Evolutionary conservation across 37 sponge, comb jelly and placozoan species (phyloP).

Genomic region (Spongilla lacustris): DNA sequence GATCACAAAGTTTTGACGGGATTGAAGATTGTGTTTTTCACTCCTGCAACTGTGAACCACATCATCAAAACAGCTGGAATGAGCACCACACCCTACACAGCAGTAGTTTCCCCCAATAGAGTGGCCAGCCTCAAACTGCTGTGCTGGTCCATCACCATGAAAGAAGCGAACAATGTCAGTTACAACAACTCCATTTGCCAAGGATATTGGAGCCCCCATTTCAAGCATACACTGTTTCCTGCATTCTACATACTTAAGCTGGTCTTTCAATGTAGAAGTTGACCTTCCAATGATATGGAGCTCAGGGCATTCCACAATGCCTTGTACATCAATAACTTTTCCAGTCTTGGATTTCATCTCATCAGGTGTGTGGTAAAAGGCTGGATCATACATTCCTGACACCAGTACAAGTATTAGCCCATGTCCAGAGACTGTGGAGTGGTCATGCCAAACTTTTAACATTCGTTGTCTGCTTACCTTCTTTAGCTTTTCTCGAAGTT

Average conservation of each 20-base stretch:
- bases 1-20: constrained; percentile 18
- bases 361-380: constrained; percentile 13
- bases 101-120: constrained; percentile 17
- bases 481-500: not conserved
- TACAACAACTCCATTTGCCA: not conserved
- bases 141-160: constrained; percentile 39
- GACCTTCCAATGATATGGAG: constrained; percentile 32
- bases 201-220: not conserved
- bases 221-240: constrained; percentile 3
- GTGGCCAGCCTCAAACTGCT: constrained; percentile 35
- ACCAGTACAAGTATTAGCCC: not conserved
- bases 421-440: constrained; percentile 19
- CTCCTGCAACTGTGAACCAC: constrained; percentile 14
- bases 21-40: not conserved
- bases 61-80: constrained; percentile 11
- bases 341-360: constrained; percentile 18
- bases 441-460: constrained; percentile 34
- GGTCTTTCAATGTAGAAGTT: constrained; percentile 7
- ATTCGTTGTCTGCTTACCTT: not conserved
- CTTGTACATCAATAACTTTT: constrained; percentile 16
- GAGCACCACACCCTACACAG: constrained; percentile 34
- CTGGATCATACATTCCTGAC: constrained; percentile 24
- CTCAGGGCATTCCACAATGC: constrained; percentile 4
- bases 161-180: constrained; percentile 27
- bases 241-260: not conserved